Percentiles rank a stretch among this genome's conserved stretches.
These are phyloP conservation scores for Gymnodraco acuticeps DNA, from an alignment of 2,797 vertebrate species.

Conservation along the genomic window DNA sequence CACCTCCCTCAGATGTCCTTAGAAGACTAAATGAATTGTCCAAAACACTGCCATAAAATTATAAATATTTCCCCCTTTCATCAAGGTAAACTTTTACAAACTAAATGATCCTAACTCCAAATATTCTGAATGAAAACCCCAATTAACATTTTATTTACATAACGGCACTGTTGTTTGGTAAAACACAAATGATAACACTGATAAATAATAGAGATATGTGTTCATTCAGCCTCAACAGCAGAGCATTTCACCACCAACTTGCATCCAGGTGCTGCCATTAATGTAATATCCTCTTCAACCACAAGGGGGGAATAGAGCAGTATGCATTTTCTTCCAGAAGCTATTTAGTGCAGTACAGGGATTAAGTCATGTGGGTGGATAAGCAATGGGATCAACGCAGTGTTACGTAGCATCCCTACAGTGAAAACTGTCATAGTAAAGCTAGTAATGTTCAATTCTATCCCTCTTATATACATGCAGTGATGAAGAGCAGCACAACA, in stretches of 20 bases:
- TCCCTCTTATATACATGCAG: neutral
- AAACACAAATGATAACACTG: neutral
- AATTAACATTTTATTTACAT: no score
- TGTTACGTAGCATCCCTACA: neutral
- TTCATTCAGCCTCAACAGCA: neutral
- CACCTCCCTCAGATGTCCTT: no score
- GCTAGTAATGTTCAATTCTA: neutral
- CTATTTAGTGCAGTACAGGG: neutral
- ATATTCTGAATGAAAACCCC: no score
- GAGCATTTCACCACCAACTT: neutral
- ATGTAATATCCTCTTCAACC: conserved; percentile 57
- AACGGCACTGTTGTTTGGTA: no score
- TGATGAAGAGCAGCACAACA: conserved; percentile 3
- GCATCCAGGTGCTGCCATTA: neutral
- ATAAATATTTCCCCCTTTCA: no score
- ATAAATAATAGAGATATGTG: neutral
- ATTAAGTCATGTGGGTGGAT: conserved; percentile 17
- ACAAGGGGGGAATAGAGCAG: conserved; percentile 69
- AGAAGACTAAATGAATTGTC: no score
- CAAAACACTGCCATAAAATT: no score
- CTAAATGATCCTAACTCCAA: no score
- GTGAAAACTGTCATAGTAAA: conserved; percentile 17
- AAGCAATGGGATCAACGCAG: conserved; percentile 20
- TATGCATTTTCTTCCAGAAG: conserved; percentile 1
- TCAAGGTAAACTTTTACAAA: no score